Evolutionary conservation across 2,888 invertebrate species (phyloP), one percentile per base, ranked within the genome.

Genomic region (Agrotis segetum): DNA sequence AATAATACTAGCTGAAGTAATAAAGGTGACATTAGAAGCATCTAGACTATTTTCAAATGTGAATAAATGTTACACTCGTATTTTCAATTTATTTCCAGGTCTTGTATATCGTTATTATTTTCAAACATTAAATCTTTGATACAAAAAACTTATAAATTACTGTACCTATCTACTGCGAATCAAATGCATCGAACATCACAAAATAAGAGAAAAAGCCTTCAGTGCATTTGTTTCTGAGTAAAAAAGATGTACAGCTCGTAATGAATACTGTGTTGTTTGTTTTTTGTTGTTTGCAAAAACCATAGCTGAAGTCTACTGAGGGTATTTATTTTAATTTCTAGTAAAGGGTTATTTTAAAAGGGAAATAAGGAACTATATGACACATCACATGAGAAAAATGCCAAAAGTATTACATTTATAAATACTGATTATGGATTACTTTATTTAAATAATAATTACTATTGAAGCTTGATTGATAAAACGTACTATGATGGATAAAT

Each of bases 221-320:
- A 13, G 14, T 50, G 24, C 17, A n/a, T 19, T 0, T 46, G 21
- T 9, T 24, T 24, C 29, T 21, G n/a, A 46, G 29, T 34, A 71
- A 71, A 44, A 59, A 71, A n/a, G 44, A 44, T 17, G 13, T 19
- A 29, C 50, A 50, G 40, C 46, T 21, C 24, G 44, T 70, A 69
- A 46, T 59, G 46, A 71, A n/a, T 58, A 67, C 40, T 17, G 9
- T 13, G n/a, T 5, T 3, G 29, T 52, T 44, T 19, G 53, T 55
- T 61, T 61, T 71, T 44, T 71, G 19, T 60, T 29, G 53, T 71
- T 61, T 53, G 29, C 40, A 53, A 56, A 14, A 53, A 53, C 53
- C 17, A 58, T 40, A 1, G 17, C 17, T 34, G 16, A 21, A 21
- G 14, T 17, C 7, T 24, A 24, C 11, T 1, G 24, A 34, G 1